Base-by-base conservation (phyloP, 2,888 invertebrate genomes). In the Himalopsyche anomala region DNA sequence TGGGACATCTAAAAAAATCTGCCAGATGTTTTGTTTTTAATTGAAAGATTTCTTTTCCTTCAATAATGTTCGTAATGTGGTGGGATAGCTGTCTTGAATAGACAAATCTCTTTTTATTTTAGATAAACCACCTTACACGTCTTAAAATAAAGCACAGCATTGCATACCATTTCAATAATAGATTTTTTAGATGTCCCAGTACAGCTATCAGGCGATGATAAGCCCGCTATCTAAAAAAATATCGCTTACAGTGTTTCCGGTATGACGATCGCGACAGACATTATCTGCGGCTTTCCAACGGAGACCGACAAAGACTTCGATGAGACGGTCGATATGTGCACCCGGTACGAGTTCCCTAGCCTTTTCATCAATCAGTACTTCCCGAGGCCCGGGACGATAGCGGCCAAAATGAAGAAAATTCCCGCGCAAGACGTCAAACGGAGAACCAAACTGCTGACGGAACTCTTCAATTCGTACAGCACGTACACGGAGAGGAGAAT, bases 321-420 rank as follows among this genome's bases (percentile, higher is more conserved):
- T 81, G 96, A 97, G 88, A 99, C 99, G 0, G 92, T 99, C 93
- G 91, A 93, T 0, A 93, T 99, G 0, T 98, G 99, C 89, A 92
- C 93, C 88, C 95, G 97, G 90, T 97, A 99, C 91, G 95, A 95
- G 89, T 99, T 99, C 91, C 97, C 99, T 0, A 96, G 97, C 89
- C 94, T 99, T 8, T 99, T 99, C 91, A 99, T 99, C 90, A 99
- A 99, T 93, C 99, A 99, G 92, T 99, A 98, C 92, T 99, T 97
- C 90, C 98, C 99, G 0, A 92, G 99, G 19, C 98, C 99, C 0
- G 99, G 99, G 4, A 99, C 99, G 0, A 99, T 98, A 0, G 99
- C 99, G 0, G 99, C 99, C 0, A 95, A 95, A 88, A 96, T 99
- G 96, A 93, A 94, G 5, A 94, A 96, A 91, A 95, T 99, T 42